A percentile compares a stretch with the other conserved stretches of the same genome.
phyloP scores from a whole-genome alignment of 2,797 vertebrate species.

The Salarias fasciatus region DNA sequence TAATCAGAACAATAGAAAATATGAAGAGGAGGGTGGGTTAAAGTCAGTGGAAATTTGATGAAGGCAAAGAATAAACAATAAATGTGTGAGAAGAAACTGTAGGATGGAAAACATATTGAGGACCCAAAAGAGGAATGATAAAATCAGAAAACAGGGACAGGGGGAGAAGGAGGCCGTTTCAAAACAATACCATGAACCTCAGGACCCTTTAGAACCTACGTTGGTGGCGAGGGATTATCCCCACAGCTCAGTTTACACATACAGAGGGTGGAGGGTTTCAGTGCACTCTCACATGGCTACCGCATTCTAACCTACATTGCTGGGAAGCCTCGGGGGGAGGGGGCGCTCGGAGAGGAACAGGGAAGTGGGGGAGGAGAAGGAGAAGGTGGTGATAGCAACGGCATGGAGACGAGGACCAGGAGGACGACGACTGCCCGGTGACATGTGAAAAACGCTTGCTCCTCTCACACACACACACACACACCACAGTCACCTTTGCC shows the following conservation, averaged over 20 bases:
- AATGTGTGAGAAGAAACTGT: background rate
- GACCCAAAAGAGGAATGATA: background rate
- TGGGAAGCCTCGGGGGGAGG: conserved; percentile 46
- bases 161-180: conserved; percentile 4
- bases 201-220: conserved; percentile 31
- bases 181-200: conserved; percentile 33
- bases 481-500: conserved; percentile 65
- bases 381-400: conserved; percentile 26
- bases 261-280: conserved; percentile 22
- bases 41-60: background rate
- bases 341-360: conserved; percentile 5
- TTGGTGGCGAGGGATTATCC: conserved; percentile 38
- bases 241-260: conserved; percentile 26
- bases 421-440: conserved; percentile 23
- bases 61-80: background rate
- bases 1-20: background rate
- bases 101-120: background rate
- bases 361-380: conserved; percentile 37
- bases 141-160: background rate
- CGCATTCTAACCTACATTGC: conserved; percentile 53
- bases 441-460: conserved; percentile 15
- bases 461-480: conserved; percentile 7
- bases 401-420: background rate
- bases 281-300: conserved; percentile 39
- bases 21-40: background rate